Base-by-base conservation (phyloP, 2,797 vertebrate genomes). In the Poecilia velifera region DNA sequence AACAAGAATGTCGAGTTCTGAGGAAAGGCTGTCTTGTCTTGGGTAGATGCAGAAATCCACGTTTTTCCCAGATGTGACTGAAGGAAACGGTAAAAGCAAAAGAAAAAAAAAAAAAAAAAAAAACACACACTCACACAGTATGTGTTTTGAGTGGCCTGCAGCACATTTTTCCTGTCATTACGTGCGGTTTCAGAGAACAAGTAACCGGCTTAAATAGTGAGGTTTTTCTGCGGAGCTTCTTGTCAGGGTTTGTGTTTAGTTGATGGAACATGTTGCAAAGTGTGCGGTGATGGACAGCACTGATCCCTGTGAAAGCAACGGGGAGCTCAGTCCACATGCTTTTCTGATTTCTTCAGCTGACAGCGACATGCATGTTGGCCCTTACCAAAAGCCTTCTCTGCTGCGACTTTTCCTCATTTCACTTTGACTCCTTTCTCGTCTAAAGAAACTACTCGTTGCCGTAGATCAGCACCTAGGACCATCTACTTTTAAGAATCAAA, bases 331-430 rank as follows among this genome's bases (percentile, higher is more conserved):
- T 86, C 88, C 87, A 86, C 88, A 92, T 88, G 89, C 89, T 87
- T 88, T 89, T 77, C 84, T 91, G 89, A 90, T 91, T 93, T 91
- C 80, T 86, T 87, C 83, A 92, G 86, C 80, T 89, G 91, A 92
- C 90, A 90, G 91, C 76, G 57, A 75, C 89, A 89, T 89, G 90
- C 92, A 91, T 92, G 90, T 90, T 89, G 90, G 76, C 81, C 72
- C 10, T 4, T 22, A 74, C 76, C 64, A 82, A 85, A 80, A 87
- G 59, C 72, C 80, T 45, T 81, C 84, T 74, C 80, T 74, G 80
- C 71, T 43, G 77, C 47, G 22, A 84, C 66, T 72, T 76, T 81
- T 68, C 22, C 41, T 41, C 25, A 41, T 68, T 25, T 41, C 3
- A 39, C 25, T 68, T 68, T 22, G 2, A 68, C 20, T 25, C 22